Evolutionary conservation across 2,113 vertebrate species (phyloP).

Genomic region (Malurus cyaneus): DNA sequence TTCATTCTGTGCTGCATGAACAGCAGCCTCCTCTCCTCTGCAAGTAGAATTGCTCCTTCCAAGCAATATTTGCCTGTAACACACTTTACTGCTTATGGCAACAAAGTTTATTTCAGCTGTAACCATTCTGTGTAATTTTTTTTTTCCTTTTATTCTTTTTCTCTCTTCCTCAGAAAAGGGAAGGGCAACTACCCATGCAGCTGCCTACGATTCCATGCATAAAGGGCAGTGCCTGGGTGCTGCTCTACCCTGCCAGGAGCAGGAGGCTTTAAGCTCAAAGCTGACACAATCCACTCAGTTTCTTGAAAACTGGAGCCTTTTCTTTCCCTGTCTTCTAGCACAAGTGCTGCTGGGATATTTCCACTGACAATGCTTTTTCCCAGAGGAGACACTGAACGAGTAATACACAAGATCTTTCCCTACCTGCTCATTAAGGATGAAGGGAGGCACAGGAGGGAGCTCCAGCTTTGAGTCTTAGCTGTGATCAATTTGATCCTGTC

Average conservation of each 20-base stretch:
- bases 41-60: background rate
- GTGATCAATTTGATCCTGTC: background rate
- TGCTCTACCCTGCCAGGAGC: background rate
- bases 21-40: background rate
- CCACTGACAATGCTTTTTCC: background rate
- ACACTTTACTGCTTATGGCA: background rate
- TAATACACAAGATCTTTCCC: background rate
- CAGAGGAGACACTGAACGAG: background rate
- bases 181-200: background rate
- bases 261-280: background rate
- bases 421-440: background rate
- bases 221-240: background rate
- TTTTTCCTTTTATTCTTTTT: too few relatives aligned
- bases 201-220: background rate
- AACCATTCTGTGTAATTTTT: background rate
- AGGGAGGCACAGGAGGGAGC: background rate
- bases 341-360: background rate
- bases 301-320: background rate
- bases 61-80: background rate
- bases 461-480: background rate
- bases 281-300: background rate
- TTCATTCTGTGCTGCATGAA: background rate
- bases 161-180: background rate
- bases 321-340: background rate
- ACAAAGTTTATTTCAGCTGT: background rate